Percentiles rank a stretch among this genome's conserved stretches.
phyloP scores from a whole-genome alignment of 2,113 vertebrate species.

The Taxidea taxus region DNA sequence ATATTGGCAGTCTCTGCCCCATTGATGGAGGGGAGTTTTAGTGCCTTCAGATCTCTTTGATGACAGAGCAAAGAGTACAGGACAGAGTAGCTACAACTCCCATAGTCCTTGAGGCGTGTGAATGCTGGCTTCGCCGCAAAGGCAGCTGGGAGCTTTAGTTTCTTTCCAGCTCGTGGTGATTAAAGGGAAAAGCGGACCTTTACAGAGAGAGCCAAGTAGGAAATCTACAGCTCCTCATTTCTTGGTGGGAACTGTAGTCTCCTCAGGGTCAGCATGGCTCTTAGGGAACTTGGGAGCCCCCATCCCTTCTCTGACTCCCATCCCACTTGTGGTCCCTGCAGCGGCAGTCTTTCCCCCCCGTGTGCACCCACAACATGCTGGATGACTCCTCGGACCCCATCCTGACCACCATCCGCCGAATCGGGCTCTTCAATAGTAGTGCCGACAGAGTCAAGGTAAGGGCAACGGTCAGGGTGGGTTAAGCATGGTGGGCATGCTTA shows the following conservation, averaged over 20 bases:
- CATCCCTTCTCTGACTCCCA: background rate
- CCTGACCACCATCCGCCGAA: slow-evolving; percentile 91
- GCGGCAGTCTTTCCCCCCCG: slow-evolving; percentile 90
- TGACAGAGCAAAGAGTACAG: background rate
- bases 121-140: background rate
- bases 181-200: background rate
- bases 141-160: background rate
- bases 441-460: slow-evolving; percentile 92
- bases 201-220: background rate
- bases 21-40: background rate
- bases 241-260: background rate
- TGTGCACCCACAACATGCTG: slow-evolving; percentile 96
- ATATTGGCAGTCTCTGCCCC: background rate
- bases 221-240: background rate
- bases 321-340: slow-evolving; percentile 56
- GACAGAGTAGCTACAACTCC: background rate
- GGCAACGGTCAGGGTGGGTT: accelerated
- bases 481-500: too few species aligned
- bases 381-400: slow-evolving; percentile 93
- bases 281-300: background rate
- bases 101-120: background rate
- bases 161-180: background rate
- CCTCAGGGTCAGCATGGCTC: background rate
- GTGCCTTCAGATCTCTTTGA: background rate
- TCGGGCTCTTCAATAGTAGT: slow-evolving; percentile 92